These are phyloP conservation scores for Drosophila saltans DNA, from an alignment of 1,140 invertebrate species.

Conservation along the genomic window DNA sequence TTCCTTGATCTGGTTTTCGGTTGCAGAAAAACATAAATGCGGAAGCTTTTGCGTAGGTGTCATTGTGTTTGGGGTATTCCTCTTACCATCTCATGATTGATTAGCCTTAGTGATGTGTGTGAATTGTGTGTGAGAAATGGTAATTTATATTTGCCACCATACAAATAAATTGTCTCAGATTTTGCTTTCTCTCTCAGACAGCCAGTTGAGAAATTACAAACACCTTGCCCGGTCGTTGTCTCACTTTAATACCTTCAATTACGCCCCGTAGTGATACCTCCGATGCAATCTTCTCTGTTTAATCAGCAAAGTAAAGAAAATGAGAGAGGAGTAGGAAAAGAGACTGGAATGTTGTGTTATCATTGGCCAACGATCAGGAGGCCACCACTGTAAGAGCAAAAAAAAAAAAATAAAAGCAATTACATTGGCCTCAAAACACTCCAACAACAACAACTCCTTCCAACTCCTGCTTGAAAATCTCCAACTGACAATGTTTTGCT, in stretches of 20 bases:
- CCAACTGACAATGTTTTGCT: slow-evolving; percentile 33
- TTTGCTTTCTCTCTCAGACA: slow-evolving; percentile 40
- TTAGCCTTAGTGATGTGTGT: slow-evolving; percentile 22
- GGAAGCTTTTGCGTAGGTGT: slow-evolving; percentile 65
- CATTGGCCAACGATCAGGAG: slow-evolving; percentile 50
- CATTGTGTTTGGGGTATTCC: slow-evolving; percentile 41
- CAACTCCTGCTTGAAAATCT: slow-evolving; percentile 7
- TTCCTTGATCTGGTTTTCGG: slow-evolving; percentile 37
- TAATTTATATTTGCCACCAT: not conserved
- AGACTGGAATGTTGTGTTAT: slow-evolving; percentile 68
- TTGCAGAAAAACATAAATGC: slow-evolving; percentile 35
- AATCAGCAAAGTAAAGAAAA: slow-evolving; percentile 74
- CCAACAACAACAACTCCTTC: slow-evolving; percentile 6
- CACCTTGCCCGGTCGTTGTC: slow-evolving; percentile 31
- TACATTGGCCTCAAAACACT: slow-evolving; percentile 49
- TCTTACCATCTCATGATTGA: slow-evolving; percentile 52
- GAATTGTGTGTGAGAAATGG: not conserved
- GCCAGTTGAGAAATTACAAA: slow-evolving; percentile 31
- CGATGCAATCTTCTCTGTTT: slow-evolving; percentile 57
- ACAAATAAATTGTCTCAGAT: slow-evolving; percentile 22
- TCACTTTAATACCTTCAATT: slow-evolving; percentile 76
- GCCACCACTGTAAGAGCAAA: slow-evolving; percentile 27
- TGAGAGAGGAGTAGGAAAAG: slow-evolving; percentile 24
- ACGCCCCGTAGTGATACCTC: slow-evolving; percentile 53
- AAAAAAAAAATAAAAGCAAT: slow-evolving; percentile 47